phyloP scores from a whole-genome alignment of 2,888 invertebrate species.

The Dinocampus coccinellae region DNA sequence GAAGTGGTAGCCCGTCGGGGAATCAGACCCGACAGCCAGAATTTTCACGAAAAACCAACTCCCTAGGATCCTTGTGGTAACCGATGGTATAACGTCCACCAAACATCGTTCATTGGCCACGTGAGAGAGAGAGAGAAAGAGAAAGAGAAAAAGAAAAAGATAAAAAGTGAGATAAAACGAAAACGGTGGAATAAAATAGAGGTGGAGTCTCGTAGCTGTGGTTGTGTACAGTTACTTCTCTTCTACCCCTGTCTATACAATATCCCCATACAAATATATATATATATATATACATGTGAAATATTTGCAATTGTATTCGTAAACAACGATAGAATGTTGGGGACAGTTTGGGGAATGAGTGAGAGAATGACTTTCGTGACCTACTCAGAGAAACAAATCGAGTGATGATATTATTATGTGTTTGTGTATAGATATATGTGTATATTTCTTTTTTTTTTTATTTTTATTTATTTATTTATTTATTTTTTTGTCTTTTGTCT shows the following conservation, averaged over 20 bases:
- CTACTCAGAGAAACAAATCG: conserved; percentile 34
- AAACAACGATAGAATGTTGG: conserved; percentile 8
- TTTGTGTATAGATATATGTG: neutral
- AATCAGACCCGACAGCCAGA: conserved; percentile 62
- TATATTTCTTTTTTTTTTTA: no score
- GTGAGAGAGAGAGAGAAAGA: neutral
- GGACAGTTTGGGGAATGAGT: conserved; percentile 9
- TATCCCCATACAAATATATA: neutral
- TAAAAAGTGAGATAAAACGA: no score
- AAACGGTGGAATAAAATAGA: conserved; percentile 9
- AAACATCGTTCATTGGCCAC: neutral
- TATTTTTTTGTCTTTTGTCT: neutral
- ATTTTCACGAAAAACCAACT: conserved; percentile 61
- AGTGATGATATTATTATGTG: conserved; percentile 19
- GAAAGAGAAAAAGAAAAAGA: no score
- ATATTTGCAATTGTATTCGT: neutral
- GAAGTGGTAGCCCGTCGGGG: conserved; percentile 54
- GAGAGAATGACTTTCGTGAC: conserved; percentile 39
- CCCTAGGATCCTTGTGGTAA: conserved; percentile 44
- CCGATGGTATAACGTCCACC: conserved; percentile 21
- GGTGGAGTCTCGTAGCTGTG: conserved; percentile 11
- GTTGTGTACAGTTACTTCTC: conserved; percentile 10
- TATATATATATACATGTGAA: no score
- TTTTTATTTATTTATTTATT: no score
- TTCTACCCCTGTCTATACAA: neutral